Conservation (phyloP, 2,888 invertebrate genomes). For the Cryptocephalus primarius region DNA sequence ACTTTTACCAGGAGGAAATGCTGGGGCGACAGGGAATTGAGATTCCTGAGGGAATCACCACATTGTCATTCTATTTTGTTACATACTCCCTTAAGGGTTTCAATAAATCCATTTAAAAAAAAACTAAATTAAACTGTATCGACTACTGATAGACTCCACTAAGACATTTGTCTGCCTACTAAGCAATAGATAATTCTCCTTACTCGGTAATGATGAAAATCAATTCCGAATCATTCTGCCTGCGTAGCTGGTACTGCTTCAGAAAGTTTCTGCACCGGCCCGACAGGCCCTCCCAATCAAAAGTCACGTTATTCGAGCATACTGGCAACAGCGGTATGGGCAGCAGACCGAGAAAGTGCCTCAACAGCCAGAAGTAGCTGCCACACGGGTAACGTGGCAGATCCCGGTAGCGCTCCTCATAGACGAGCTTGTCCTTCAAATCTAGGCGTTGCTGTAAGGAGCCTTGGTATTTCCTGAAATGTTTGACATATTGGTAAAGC, state of each 20-base stretch:
- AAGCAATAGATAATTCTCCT: too few relatives aligned
- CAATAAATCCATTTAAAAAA: too few relatives aligned
- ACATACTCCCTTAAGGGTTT: too few relatives aligned
- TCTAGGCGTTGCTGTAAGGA: conserved; percentile 11
- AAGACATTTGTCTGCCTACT: too few relatives aligned
- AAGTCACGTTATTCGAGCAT: conserved; percentile 11
- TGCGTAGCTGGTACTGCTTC: background rate
- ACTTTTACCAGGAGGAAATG: conserved; percentile 15
- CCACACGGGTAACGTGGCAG: conserved; percentile 8
- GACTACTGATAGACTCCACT: too few relatives aligned
- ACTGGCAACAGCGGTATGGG: conserved; percentile 19
- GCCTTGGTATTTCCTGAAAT: conserved; percentile 8
- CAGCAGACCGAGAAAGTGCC: conserved; percentile 21
- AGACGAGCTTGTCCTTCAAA: conserved; percentile 17
- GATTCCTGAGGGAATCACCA: conserved; percentile 8
- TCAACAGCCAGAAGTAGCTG: conserved; percentile 19
- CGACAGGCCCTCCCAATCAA: conserved; percentile 16
- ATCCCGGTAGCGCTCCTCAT: conserved; percentile 6
- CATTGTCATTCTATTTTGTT: too few relatives aligned
- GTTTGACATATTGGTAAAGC: conserved; percentile 1
- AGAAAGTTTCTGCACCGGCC: conserved; percentile 12
- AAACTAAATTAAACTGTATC: too few relatives aligned
- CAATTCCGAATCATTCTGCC: too few relatives aligned
- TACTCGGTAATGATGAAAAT: too few relatives aligned
- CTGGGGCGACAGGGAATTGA: conserved; percentile 15